Evolutionary conservation across 2,888 invertebrate species (phyloP), one percentile per base, ranked within the genome.

Genomic region (Anorthoa munda): DNA sequence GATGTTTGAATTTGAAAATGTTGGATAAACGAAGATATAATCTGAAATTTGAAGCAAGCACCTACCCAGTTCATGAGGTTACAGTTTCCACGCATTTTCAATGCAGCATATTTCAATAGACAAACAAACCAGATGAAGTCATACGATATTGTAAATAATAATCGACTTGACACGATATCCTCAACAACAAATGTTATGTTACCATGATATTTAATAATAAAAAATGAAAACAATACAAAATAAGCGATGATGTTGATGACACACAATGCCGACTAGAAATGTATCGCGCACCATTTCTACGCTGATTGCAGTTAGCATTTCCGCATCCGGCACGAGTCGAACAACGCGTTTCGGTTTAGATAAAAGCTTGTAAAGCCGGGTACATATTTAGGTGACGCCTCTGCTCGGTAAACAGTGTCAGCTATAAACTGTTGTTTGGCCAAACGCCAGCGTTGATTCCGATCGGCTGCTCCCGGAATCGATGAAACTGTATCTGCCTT

Each of bases 371-470:
- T 82, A 84, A 85, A 87, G 82, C 71, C 60, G 87, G 83, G 86
- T 84, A 87, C 89, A 89, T 90, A 91, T 92, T 90, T 91, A 85
- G 90, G 88, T 86, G 88, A 89, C 85, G 88, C 84, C 86, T 82
- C 85, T 82, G 81, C 86, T 89, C 84, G 73, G 90, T 91, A 92
- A 93, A 93, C 92, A 92, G 89, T 87, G 90, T 85, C 87, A 88
- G 90, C 91, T 88, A 91, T 94, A 92, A 91, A 92, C 90, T 87
- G 85, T 81, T 90, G 89, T 91, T 94, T 95, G 94, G 94, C 93
- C 87, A 86, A 80, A 83, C 87, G 95, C 94, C 94, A 95, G 89
- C 78, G 76, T 80, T 82, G 80, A 81, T 83, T 86, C 86, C 84
- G 85, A 86, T 90, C 88, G 81, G 78, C 83, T 79, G 79, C 89